These are phyloP conservation scores for Xanthostigma xanthostigma DNA, from an alignment of 2,888 invertebrate genomes.

Conservation along the genomic window DNA sequence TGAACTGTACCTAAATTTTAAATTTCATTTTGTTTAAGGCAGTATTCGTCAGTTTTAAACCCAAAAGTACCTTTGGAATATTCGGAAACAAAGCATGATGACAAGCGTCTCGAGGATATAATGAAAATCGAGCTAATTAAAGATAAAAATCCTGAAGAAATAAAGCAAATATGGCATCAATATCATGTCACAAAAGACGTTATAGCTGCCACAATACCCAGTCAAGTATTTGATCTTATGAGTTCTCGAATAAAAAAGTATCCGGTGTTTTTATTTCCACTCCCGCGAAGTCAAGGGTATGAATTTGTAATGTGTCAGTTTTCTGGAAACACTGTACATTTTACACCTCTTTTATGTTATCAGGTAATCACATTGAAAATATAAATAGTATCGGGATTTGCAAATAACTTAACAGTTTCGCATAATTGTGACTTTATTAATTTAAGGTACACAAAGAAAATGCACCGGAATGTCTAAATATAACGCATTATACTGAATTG, in stretches of 20 bases:
- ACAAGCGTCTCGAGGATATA: slow-evolving; percentile 45
- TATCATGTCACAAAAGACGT: slow-evolving; percentile 66
- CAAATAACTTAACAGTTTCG: not conserved
- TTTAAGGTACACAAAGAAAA: slow-evolving; percentile 66
- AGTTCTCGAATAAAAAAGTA: slow-evolving; percentile 38
- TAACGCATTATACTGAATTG: slow-evolving; percentile 66
- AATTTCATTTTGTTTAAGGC: slow-evolving; percentile 23
- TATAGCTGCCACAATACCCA: slow-evolving; percentile 56
- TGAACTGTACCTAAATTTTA: not conserved
- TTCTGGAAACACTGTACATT: slow-evolving; percentile 55
- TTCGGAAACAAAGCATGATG: slow-evolving; percentile 25
- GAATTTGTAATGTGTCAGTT: slow-evolving; percentile 74
- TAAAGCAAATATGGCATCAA: slow-evolving; percentile 61
- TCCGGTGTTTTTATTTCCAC: slow-evolving; percentile 62
- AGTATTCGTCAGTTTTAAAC: slow-evolving; percentile 47
- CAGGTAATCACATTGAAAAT: slow-evolving; percentile 36
- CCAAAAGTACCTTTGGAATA: slow-evolving; percentile 37
- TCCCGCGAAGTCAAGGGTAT: slow-evolving; percentile 70
- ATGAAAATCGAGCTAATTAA: slow-evolving; percentile 63
- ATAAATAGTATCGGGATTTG: not conserved
- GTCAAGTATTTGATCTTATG: slow-evolving; percentile 41
- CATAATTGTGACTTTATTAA: slow-evolving; percentile 4
- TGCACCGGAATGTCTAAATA: slow-evolving; percentile 72
- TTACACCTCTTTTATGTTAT: slow-evolving; percentile 71
- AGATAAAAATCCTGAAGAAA: slow-evolving; percentile 55